Conservation (phyloP, 1,140 invertebrate species). For the Drosophila kikkawai region DNA sequence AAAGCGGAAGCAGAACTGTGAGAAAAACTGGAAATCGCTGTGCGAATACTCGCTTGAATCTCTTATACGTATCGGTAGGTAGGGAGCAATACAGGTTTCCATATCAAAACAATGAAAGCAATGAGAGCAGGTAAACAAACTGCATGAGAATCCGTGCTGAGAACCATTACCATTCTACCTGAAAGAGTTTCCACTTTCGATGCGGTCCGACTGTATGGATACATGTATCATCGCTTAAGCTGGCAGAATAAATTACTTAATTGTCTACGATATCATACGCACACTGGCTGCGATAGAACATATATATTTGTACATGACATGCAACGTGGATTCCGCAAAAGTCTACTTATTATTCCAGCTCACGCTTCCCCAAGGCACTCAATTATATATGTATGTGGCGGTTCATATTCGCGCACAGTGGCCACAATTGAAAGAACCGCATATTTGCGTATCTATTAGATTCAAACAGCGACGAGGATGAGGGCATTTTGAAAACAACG, state of each 20-base stretch:
- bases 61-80: slow-evolving; percentile 23
- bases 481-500: slow-evolving; percentile 5
- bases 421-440: slow-evolving; percentile 37
- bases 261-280: slow-evolving; percentile 37
- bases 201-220: neutral
- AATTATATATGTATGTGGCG: slow-evolving; percentile 18
- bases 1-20: slow-evolving; percentile 25
- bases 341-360: slow-evolving; percentile 45
- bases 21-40: slow-evolving; percentile 29
- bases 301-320: slow-evolving; percentile 41
- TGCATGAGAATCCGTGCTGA: slow-evolving; percentile 8
- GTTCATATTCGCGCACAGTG: slow-evolving; percentile 40
- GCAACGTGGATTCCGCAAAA: slow-evolving; percentile 34
- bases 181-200: slow-evolving; percentile 40
- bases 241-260: slow-evolving; percentile 45
- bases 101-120: slow-evolving; percentile 21
- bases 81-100: slow-evolving; percentile 30
- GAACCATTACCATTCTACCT: slow-evolving; percentile 23
- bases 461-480: slow-evolving; percentile 30
- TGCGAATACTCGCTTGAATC: slow-evolving; percentile 16
- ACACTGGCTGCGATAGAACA: slow-evolving; percentile 13
- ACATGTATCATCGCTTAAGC: slow-evolving; percentile 15
- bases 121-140: slow-evolving; percentile 43
- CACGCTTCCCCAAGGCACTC: slow-evolving; percentile 41
- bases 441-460: slow-evolving; percentile 42